Evolutionary conservation across 1,140 invertebrate species (phyloP).

Genomic region (Tetranychus urticae): DNA sequence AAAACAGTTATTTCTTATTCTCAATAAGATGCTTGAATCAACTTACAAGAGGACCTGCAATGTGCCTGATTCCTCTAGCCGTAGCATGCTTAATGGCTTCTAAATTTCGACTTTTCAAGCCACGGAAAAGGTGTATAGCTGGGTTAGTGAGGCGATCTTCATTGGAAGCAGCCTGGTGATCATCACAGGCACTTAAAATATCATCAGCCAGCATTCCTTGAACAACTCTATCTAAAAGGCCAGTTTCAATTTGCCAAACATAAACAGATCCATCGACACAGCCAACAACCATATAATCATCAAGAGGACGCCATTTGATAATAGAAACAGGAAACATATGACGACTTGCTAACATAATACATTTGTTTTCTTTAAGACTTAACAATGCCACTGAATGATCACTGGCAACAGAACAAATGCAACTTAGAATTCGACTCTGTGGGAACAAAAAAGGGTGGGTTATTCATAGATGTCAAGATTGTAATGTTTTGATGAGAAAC

Average conservation of each 20-base stretch:
- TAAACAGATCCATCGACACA: constrained; percentile 92
- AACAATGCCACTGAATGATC: constrained; percentile 90
- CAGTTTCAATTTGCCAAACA: constrained; percentile 99
- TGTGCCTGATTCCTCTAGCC: constrained; percentile 50
- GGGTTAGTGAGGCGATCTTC: constrained; percentile 54
- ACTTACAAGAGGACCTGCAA: constrained; percentile 42
- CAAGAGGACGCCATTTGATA: constrained; percentile 88
- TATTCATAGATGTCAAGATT: not conserved
- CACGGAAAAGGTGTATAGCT: constrained; percentile 63
- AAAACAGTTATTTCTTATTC: not conserved
- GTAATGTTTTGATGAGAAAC: not conserved
- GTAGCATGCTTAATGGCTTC: constrained; percentile 80
- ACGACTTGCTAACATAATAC: constrained; percentile 75
- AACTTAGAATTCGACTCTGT: constrained; percentile 57
- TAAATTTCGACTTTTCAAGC: constrained; percentile 66
- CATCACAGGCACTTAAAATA: constrained; percentile 82
- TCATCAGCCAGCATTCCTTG: constrained; percentile 89
- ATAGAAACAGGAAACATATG: constrained; percentile 86
- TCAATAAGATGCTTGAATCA: constrained; percentile 16
- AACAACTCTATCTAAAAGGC: constrained; percentile 80
- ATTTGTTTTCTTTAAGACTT: constrained; percentile 76
- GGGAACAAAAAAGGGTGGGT: too few relatives aligned
- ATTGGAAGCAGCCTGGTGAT: constrained; percentile 34
- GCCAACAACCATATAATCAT: constrained; percentile 95
- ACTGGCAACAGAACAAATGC: constrained; percentile 83